Percentiles rank a stretch among this genome's conserved stretches.
Evolutionary conservation across 2,113 vertebrate species (phyloP).

Genomic region (Nyctereutes procyonoides): DNA sequence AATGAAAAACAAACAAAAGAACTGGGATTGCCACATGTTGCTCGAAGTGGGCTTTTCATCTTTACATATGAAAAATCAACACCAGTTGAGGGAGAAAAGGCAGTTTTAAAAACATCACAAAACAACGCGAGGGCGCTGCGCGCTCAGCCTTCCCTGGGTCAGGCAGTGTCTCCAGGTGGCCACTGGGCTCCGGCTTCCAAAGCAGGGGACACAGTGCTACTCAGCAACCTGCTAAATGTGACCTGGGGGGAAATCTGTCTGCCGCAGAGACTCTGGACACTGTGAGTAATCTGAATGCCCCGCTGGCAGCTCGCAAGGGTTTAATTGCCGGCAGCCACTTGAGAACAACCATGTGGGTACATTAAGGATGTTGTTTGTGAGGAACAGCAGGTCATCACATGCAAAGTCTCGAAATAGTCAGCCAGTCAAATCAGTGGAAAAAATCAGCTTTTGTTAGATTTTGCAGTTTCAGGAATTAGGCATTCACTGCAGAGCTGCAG

Average conservation of each 20-base stretch:
- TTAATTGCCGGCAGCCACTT: slow-evolving; percentile 65
- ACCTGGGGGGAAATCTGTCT: not conserved
- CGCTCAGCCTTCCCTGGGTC: not conserved
- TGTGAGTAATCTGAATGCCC: not conserved
- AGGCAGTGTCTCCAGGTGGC: rapidly evolving
- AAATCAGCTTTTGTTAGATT: slow-evolving; percentile 82
- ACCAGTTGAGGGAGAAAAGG: not conserved
- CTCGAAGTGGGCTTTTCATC: slow-evolving; percentile 33
- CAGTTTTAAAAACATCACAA: not conserved
- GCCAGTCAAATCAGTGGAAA: slow-evolving; percentile 81
- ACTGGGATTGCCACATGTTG: not conserved
- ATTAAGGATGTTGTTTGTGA: slow-evolving; percentile 69
- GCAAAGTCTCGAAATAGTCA: slow-evolving; percentile 77
- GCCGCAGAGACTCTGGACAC: not conserved
- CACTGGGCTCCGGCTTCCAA: slow-evolving; percentile 28
- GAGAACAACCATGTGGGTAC: slow-evolving; percentile 46
- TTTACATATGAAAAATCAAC: not conserved
- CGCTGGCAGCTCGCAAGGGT: not conserved
- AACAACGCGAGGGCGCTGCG: not conserved
- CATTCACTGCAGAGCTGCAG: slow-evolving; percentile 81
- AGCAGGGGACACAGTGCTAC: not conserved
- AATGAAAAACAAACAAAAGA: not conserved
- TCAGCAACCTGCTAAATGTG: not conserved
- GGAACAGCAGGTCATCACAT: slow-evolving; percentile 77
- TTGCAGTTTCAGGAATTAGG: slow-evolving; percentile 83